Conservation (phyloP, 1,140 invertebrate genomes). For the Tetramorium simillimum region DNA sequence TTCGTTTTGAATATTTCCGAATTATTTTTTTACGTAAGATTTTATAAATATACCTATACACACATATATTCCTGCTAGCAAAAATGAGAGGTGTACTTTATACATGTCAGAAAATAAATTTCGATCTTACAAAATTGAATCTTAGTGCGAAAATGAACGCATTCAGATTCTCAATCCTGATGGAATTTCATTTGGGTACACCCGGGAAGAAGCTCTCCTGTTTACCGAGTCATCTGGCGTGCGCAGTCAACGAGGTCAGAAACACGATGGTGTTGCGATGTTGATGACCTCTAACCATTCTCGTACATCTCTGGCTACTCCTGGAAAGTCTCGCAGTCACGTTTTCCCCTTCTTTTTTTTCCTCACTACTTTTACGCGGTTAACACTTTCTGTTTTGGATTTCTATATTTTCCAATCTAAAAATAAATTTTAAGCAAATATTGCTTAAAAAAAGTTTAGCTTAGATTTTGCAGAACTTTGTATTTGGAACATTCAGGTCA, state of each 20-base stretch:
- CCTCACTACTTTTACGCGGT: background rate
- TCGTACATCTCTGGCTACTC: slow-evolving; percentile 60
- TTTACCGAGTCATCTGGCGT: slow-evolving; percentile 78
- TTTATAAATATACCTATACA: background rate
- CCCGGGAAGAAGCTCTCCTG: slow-evolving; percentile 58
- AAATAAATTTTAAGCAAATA: background rate
- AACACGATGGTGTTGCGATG: slow-evolving; percentile 79
- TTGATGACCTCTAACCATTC: slow-evolving; percentile 75
- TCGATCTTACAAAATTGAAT: slow-evolving; percentile 33
- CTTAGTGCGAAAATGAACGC: slow-evolving; percentile 32
- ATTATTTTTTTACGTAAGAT: background rate
- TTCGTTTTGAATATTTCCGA: background rate
- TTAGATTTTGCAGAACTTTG: background rate
- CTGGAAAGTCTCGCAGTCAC: slow-evolving; percentile 63
- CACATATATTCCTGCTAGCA: background rate
- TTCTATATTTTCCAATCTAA: background rate
- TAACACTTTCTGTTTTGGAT: background rate
- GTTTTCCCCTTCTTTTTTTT: slow-evolving; percentile 47
- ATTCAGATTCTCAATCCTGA: slow-evolving; percentile 53
- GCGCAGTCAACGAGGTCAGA: slow-evolving; percentile 74
- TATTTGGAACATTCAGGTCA: background rate
- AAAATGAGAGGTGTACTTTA: background rate
- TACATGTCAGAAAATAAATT: background rate
- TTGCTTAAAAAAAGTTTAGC: background rate
- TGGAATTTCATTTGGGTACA: slow-evolving; percentile 40